A percentile compares a stretch with the other conserved stretches of the same genome.
These are phyloP conservation scores for Chromis chromis DNA, from an alignment of 2,797 vertebrate genomes.

Conservation along the genomic window DNA sequence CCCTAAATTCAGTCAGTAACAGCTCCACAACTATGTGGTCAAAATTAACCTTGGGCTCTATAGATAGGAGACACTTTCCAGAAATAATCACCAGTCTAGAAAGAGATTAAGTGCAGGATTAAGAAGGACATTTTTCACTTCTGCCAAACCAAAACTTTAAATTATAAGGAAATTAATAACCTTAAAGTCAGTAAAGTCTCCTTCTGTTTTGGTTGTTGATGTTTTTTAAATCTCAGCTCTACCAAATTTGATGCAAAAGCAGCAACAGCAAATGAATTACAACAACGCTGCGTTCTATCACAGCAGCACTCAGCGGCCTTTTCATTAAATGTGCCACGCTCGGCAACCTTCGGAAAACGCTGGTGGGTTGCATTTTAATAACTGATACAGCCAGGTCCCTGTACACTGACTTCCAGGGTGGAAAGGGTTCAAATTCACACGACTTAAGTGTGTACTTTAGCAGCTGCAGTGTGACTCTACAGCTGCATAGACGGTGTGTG, in stretches of 20 bases:
- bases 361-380: neutral
- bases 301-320: neutral
- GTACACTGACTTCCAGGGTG: neutral
- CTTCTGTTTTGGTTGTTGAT: no score
- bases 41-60: no score
- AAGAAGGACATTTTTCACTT: no score
- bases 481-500: slow-evolving; percentile 2
- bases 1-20: no score
- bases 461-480: slow-evolving; percentile 3
- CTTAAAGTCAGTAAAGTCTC: no score
- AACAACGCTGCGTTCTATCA: neutral
- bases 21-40: no score
- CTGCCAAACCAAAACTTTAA: no score
- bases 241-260: neutral
- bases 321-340: neutral
- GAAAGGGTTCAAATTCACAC: slow-evolving; percentile 17
- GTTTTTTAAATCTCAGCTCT: neutral
- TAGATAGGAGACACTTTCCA: no score
- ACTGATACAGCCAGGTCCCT: neutral
- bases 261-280: neutral
- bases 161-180: no score
- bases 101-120: no score
- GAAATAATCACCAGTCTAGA: no score
- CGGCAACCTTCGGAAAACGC: neutral
- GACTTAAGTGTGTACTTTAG: slow-evolving; percentile 13